phyloP scores from a whole-genome alignment of 1,140 invertebrate genomes.

The Leptopilina boulardi region DNA sequence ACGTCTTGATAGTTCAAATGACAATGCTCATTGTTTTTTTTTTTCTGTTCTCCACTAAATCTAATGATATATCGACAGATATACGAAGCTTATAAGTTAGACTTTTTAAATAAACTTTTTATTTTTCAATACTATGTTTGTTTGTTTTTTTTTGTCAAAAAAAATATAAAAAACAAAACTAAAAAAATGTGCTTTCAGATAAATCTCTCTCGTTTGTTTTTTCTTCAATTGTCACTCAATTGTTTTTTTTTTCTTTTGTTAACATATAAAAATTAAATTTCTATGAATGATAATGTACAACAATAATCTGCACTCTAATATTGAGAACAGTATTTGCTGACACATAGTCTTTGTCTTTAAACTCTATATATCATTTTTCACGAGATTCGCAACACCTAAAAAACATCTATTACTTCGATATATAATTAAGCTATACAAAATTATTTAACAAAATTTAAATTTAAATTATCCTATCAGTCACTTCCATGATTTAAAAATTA shows the following conservation, averaged over 20 bases:
- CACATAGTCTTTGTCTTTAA: slow-evolving; percentile 48
- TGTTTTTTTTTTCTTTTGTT: slow-evolving; percentile 36
- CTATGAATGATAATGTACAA: slow-evolving; percentile 61
- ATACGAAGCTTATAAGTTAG: slow-evolving; percentile 49
- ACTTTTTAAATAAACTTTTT: slow-evolving; percentile 47
- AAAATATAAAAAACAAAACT: slow-evolving; percentile 56
- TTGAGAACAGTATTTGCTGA: slow-evolving; percentile 56
- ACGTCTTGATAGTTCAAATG: slow-evolving; percentile 53
- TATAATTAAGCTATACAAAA: slow-evolving; percentile 71
- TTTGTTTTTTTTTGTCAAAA: slow-evolving; percentile 51
- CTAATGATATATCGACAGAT: slow-evolving; percentile 57
- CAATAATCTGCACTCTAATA: slow-evolving; percentile 57
- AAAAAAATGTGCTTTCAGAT: slow-evolving; percentile 53
- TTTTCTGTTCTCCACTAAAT: slow-evolving; percentile 17
- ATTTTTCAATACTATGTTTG: slow-evolving; percentile 27
- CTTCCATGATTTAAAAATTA: slow-evolving; percentile 73
- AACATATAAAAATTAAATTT: slow-evolving; percentile 50
- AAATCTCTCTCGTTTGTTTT: slow-evolving; percentile 39
- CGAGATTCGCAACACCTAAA: slow-evolving; percentile 52
- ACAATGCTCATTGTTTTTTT: slow-evolving; percentile 51
- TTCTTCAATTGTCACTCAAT: slow-evolving; percentile 2
- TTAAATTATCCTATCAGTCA: slow-evolving; percentile 73
- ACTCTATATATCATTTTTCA: slow-evolving; percentile 46
- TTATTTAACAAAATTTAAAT: slow-evolving; percentile 71
- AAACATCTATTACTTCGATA: slow-evolving; percentile 49